phyloP scores from a whole-genome alignment of 2,113 vertebrate genomes.

The Cryptomyrus ogoouensis region DNA sequence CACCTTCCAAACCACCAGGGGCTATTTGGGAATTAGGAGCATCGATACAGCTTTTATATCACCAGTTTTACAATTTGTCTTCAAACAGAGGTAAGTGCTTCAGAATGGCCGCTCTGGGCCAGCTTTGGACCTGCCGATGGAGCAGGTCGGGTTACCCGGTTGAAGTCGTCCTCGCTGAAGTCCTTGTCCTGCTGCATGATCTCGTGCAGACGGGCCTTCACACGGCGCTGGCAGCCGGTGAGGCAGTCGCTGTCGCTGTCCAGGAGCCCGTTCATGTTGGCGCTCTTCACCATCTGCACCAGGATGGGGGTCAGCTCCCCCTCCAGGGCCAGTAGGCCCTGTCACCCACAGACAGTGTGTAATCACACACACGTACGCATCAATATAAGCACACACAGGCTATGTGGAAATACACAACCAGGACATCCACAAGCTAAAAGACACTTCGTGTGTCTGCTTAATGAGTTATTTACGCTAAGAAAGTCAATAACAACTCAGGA shows the following conservation, averaged over 20 bases:
- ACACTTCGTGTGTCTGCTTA: too few species aligned
- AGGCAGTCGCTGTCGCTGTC: constrained; percentile 93
- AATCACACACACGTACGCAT: background rate
- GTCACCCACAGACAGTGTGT: constrained; percentile 20
- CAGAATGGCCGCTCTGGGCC: background rate
- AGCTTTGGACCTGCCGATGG: background rate
- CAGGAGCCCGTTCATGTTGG: constrained; percentile 96
- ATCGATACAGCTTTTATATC: background rate
- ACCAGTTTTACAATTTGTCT: background rate
- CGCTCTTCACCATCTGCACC: constrained; percentile 98
- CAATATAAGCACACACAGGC: background rate
- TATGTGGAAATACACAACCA: background rate
- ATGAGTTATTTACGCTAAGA: background rate
- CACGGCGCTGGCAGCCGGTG: constrained; percentile 88
- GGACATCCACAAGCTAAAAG: too few species aligned
- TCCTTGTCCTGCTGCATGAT: constrained; percentile 86
- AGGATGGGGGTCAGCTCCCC: constrained; percentile 93
- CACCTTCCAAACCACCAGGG: background rate
- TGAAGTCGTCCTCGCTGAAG: constrained; percentile 75
- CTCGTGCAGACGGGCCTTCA: constrained; percentile 85
- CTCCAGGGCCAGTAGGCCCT: constrained; percentile 91
- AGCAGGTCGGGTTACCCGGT: constrained; percentile 64
- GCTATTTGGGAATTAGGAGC: background rate
- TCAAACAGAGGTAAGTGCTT: background rate
- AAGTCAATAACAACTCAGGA: background rate